Evolutionary conservation across 2,888 invertebrate genomes (phyloP), one percentile per base, ranked within the genome.

Genomic region (Elysia crispata): DNA sequence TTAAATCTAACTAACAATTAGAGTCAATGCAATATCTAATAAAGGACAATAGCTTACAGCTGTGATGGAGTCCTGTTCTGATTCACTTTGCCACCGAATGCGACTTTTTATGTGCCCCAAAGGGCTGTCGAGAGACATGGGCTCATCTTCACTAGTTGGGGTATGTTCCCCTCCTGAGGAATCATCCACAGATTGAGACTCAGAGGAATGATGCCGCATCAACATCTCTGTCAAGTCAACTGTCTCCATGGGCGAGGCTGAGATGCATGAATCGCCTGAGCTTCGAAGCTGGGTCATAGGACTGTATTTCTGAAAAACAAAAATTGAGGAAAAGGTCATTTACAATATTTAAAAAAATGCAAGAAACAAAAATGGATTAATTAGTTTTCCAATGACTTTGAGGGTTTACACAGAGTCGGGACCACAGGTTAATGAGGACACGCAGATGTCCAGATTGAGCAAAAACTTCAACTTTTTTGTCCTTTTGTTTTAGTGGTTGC

Each of bases 201-300:
- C 60, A 50, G 72, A 79, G 31, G 82, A 84, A 18, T 78, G 80
- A n/a, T 90, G 89, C 8, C 91, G 87, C 25, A 87, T 87, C 78
- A 92, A 85, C 80, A 91, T 89, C 73, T 87, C 87, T 33, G 90
- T 89, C 82, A 92, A 87, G 83, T 92, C 91, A 8, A 88, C 81
- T 20, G 86, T 83, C 28, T 91, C 91, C 33, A 86, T 85, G 0
- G 91, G 90, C 0, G 92, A 91, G 20, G 93, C 91, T 18, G 89
- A 90, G 64, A 91, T 80, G 80, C 92, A 92, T 28, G 91, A 77
- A 83, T 92, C 92, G 82, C 91, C 92, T 25, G 86, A 87, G 11
- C 92, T 92, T 30, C 92, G 86, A 0, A 91, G 88, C 60, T 88
- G 85, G 13, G 92, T 92, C 66, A 73, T 69, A 15, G 81, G 41